Evolutionary conservation across 2,113 vertebrate species (phyloP), one percentile per base, ranked within the genome.

Genomic region (Carassius gibelio): DNA sequence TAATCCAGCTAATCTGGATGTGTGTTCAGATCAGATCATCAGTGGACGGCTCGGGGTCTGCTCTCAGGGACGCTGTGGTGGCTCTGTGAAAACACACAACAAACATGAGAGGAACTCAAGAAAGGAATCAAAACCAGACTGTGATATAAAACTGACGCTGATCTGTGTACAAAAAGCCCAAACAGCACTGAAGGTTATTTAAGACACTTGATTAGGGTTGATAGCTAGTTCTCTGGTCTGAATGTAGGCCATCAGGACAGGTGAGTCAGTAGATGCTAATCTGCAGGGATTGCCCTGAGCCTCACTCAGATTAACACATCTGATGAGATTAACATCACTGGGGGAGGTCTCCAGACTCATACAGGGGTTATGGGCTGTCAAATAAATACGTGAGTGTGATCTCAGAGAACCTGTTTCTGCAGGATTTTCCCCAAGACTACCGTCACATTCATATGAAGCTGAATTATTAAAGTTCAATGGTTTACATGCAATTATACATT

Each of bases 1-100:
- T 88, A 86, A 75, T 84, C 82, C 30, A 13, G 59, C 55, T 90
- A 68, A 90, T 90, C 89, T 52, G 13, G 42, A 87, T 91, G 72
- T 94, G 96, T 90, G 48, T 93, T 85, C 1, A 93, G 94, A 66
- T 94, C 94, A 88, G 95, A 42, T 38, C 36, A 38, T 3, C 89
- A 0, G 95, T 11, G 0, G 82, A 93, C 77, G 95, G 92, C 9
- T 94, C 84, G 45, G 88, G 90, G 90, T 79, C 0, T 86, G 11
- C 36, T 90, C 89, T 84, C 91, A 94, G 90, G 3, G 8, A n/a
- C 57, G 0, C 21, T 4, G 57, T 0, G 8, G 3, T 93, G 9
- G 88, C 81, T 90, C 96, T 96, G 91, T 81, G 13, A 89, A 55
- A 83, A 59, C 88, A 76, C 72, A 84, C n/a, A 91, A 88, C 89